Percentiles rank a stretch among this genome's conserved stretches.
Evolutionary conservation across 2,888 invertebrate genomes (phyloP).

Genomic region (Fragum sueziense): DNA sequence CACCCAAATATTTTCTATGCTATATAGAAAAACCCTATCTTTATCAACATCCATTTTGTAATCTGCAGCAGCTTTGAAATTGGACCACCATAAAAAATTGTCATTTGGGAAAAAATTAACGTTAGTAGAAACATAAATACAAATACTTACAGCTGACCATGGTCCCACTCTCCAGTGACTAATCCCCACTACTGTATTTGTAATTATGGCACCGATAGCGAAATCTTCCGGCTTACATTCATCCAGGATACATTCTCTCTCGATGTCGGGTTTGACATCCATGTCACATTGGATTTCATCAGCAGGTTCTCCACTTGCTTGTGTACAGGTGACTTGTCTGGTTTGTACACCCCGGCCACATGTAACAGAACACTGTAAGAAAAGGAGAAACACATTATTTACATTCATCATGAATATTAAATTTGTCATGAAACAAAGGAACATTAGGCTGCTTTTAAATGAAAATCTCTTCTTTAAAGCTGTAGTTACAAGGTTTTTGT

Average conservation of each 20-base stretch:
- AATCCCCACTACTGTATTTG: constrained; percentile 72
- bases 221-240: constrained; percentile 68
- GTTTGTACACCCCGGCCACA: constrained; percentile 87
- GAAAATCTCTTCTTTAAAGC: too few relatives aligned
- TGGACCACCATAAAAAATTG: too few relatives aligned
- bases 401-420: neutral
- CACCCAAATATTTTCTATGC: too few relatives aligned
- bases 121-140: too few relatives aligned
- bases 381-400: neutral
- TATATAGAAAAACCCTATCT: too few relatives aligned
- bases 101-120: too few relatives aligned
- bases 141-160: constrained; percentile 83
- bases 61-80: too few relatives aligned
- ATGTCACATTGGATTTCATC: constrained; percentile 74
- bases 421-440: neutral
- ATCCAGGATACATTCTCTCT: constrained; percentile 59
- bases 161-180: constrained; percentile 82
- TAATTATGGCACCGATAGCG: constrained; percentile 70
- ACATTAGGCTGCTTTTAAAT: neutral
- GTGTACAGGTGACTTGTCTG: constrained; percentile 86
- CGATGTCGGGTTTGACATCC: constrained; percentile 57
- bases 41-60: too few relatives aligned
- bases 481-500: too few relatives aligned
- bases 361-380: constrained; percentile 85
- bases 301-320: constrained; percentile 68